A percentile compares a stretch with the other conserved stretches of the same genome.
These are phyloP conservation scores for Pelecanus crispus DNA, from an alignment of 2,113 vertebrate species.

Conservation along the genomic window DNA sequence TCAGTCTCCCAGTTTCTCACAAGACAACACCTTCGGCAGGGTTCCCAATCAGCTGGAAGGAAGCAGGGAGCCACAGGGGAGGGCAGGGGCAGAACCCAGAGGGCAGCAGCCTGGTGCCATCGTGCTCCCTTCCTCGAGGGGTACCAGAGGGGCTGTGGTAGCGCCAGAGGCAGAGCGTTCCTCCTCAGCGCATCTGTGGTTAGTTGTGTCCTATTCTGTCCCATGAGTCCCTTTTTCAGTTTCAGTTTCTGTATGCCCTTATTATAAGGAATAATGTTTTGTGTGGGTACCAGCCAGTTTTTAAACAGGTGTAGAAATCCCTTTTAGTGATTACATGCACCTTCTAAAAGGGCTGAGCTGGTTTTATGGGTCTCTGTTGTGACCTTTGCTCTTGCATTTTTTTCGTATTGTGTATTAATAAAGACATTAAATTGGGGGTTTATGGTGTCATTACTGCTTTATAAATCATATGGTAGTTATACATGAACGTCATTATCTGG, in stretches of 20 bases:
- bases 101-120: neutral
- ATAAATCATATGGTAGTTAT: neutral
- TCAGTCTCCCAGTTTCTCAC: neutral
- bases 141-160: neutral
- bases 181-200: neutral
- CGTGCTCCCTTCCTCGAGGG: neutral
- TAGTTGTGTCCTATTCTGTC: neutral
- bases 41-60: neutral
- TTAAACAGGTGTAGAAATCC: neutral
- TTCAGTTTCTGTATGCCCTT: neutral
- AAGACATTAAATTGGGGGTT: neutral
- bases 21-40: neutral
- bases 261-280: neutral
- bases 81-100: neutral
- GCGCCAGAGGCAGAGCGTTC: neutral
- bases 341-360: neutral
- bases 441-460: neutral
- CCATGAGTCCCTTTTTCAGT: neutral
- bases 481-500: accelerated
- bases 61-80: accelerated
- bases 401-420: neutral
- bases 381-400: neutral
- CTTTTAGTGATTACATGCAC: neutral
- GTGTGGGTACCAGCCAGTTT: neutral
- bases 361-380: neutral